These are phyloP conservation scores for Hedya salicella DNA, from an alignment of 2,888 invertebrate species.

Conservation along the genomic window DNA sequence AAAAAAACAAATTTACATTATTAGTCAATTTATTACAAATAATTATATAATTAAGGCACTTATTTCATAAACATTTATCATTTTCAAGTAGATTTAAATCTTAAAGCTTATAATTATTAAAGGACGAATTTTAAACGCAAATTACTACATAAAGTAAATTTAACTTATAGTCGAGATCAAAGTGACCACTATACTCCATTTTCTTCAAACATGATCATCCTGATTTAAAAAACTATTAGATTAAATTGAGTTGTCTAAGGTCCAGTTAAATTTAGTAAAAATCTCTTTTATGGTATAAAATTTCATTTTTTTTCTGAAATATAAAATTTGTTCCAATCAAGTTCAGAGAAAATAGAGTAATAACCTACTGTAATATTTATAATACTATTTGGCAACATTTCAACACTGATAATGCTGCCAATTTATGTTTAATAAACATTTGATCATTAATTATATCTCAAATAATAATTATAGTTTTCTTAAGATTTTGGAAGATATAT, in stretches of 20 bases:
- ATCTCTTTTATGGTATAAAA: no score
- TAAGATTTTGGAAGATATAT: background rate
- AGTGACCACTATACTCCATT: slow-evolving; percentile 10
- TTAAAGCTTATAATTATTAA: slow-evolving; percentile 36
- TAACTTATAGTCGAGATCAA: slow-evolving; percentile 29
- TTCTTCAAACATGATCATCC: background rate
- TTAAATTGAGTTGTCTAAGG: no score
- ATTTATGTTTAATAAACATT: background rate
- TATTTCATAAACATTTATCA: slow-evolving; percentile 20
- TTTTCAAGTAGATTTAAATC: slow-evolving; percentile 33
- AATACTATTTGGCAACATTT: background rate
- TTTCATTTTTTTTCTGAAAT: no score
- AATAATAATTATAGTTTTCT: background rate
- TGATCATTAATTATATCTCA: background rate
- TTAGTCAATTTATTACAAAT: slow-evolving; percentile 39
- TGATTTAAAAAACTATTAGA: no score
- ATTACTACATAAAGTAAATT: slow-evolving; percentile 13
- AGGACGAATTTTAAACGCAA: slow-evolving; percentile 34
- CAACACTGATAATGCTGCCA: background rate
- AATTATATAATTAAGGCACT: slow-evolving; percentile 38
- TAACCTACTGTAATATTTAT: background rate
- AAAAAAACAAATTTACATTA: slow-evolving; percentile 19
- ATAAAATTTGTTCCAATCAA: background rate
- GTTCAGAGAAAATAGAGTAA: background rate
- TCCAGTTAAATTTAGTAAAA: no score